Evolutionary conservation across 2,113 vertebrate species (phyloP).

Genomic region (Sardina pilchardus): DNA sequence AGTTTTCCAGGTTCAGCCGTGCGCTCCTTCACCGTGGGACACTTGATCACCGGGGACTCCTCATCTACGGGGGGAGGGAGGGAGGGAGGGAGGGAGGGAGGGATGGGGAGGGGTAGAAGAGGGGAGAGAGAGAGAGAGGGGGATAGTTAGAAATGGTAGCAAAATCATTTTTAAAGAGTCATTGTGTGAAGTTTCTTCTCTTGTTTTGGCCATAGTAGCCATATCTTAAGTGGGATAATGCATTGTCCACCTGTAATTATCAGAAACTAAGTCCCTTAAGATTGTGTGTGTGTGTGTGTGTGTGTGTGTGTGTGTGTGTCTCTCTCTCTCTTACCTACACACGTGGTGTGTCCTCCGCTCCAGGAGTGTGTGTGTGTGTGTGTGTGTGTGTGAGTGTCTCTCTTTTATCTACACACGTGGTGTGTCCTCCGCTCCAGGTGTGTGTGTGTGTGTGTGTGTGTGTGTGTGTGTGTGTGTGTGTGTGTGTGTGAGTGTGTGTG

Average conservation of each 20-base stretch:
- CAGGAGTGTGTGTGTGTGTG: conserved; percentile 78
- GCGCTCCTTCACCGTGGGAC: conserved; percentile 91
- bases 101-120: too few species aligned
- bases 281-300: neutral
- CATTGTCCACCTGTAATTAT: too few species aligned
- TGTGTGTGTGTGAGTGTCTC: neutral
- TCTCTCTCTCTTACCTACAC: conserved; percentile 78
- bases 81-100: neutral
- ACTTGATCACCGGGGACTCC: conserved; percentile 90
- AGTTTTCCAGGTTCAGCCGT: conserved; percentile 90
- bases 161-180: too few species aligned
- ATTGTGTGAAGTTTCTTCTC: too few species aligned
- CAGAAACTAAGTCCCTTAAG: too few species aligned
- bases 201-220: too few species aligned
- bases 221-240: too few species aligned
- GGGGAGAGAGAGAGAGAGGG: too few species aligned
- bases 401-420: conserved; percentile 83
- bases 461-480: neutral
- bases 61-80: conserved; percentile 71
- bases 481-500: neutral
- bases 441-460: conserved; percentile 62
- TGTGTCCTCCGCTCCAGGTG: conserved; percentile 80
- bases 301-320: neutral
- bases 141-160: too few species aligned
- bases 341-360: conserved; percentile 81